Conservation (phyloP, 2,888 invertebrate species). For the Aspidiotus destructor region DNA sequence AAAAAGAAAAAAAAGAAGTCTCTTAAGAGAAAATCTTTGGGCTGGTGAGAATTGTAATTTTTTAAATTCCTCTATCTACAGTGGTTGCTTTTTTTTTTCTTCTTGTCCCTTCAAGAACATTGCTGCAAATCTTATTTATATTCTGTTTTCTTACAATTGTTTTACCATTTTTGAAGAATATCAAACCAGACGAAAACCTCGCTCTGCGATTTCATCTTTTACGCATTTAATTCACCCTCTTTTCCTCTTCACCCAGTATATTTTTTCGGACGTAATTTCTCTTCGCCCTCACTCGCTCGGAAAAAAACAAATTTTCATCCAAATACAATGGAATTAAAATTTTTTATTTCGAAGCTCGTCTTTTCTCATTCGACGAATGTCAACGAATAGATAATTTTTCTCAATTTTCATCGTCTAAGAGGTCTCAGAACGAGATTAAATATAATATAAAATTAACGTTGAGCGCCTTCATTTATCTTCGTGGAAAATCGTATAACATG, state of each 20-base stretch:
- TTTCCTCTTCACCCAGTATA: background rate
- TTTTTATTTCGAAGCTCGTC: background rate
- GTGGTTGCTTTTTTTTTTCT: constrained; percentile 9
- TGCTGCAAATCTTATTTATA: constrained; percentile 9
- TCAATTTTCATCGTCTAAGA: background rate
- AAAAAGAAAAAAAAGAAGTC: background rate
- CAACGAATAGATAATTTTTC: background rate
- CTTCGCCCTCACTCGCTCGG: too few relatives aligned
- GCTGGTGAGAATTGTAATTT: constrained; percentile 13
- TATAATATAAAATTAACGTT: background rate
- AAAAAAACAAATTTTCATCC: background rate
- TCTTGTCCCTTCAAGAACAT: background rate
- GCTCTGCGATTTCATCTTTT: background rate
- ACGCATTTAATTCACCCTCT: background rate
- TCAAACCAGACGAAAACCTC: background rate
- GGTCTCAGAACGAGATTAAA: background rate
- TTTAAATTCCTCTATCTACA: constrained; percentile 11
- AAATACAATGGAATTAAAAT: background rate
- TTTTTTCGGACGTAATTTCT: background rate
- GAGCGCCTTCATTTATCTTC: constrained; percentile 6
- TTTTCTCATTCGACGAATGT: too few relatives aligned
- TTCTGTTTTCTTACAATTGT: constrained; percentile 5
- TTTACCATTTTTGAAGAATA: constrained; percentile 6
- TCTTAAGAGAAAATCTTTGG: constrained; percentile 4
- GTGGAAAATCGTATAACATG: background rate